These are phyloP conservation scores for Sigmodon hispidus DNA, from an alignment of 2,113 vertebrate genomes.

Conservation along the genomic window DNA sequence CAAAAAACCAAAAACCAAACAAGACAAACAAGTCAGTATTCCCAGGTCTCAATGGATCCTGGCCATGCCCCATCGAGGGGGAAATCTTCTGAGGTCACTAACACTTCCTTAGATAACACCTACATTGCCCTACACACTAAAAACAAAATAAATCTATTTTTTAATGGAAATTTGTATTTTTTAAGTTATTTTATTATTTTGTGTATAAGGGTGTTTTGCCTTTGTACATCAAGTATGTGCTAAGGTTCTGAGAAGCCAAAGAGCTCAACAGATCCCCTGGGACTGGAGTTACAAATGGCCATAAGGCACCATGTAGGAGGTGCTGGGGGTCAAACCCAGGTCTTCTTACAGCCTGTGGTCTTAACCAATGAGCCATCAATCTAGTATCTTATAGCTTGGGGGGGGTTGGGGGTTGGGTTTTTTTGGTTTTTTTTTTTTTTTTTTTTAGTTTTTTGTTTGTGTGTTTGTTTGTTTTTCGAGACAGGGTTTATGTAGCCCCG, in stretches of 20 bases:
- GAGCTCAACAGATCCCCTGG: neutral
- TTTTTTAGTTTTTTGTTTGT: neutral
- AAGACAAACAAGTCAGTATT: no score
- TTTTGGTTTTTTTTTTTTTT: neutral
- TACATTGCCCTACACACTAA: neutral
- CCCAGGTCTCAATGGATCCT: no score
- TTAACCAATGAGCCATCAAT: neutral
- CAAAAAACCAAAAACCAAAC: no score
- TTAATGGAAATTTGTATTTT: neutral
- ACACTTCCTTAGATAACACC: no score
- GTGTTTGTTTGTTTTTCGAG: neutral
- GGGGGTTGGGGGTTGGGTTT: no score
- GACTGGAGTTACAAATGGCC: neutral
- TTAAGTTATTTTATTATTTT: neutral
- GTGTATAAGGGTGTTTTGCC: neutral
- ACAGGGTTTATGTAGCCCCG: neutral
- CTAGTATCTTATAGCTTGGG: neutral
- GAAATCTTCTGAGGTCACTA: no score
- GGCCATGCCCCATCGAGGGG: no score
- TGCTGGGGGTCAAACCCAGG: neutral
- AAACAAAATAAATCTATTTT: neutral
- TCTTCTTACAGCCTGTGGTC: neutral
- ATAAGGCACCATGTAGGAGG: neutral
- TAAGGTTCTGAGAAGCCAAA: neutral
- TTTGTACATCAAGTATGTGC: neutral